Conservation (phyloP, 2,113 vertebrate genomes). For the Zootoca vivipara region DNA sequence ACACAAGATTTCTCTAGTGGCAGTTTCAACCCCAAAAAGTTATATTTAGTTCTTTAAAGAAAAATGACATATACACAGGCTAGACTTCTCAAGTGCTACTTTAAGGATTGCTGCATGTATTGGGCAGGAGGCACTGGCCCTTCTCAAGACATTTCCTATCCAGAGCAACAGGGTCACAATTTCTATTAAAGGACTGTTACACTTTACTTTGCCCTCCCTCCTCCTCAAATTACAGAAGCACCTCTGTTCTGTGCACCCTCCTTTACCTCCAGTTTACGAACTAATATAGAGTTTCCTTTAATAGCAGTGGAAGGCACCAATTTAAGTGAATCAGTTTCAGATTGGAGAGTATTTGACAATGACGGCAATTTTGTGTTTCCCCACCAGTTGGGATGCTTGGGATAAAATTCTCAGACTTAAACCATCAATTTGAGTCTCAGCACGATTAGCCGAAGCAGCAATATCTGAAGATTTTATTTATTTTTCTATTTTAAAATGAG, state of each 20-base stretch:
- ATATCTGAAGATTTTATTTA: not conserved
- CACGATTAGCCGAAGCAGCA: constrained; percentile 5
- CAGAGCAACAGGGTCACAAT: not conserved
- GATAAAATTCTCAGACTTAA: not conserved
- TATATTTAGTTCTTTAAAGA: not conserved
- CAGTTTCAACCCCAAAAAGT: not conserved
- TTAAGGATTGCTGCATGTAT: not conserved
- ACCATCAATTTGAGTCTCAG: not conserved
- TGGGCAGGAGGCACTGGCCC: no score
- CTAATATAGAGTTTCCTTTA: not conserved
- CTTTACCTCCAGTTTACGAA: accelerated
- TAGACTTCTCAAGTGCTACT: not conserved
- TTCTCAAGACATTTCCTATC: not conserved
- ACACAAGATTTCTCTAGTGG: not conserved
- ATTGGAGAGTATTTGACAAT: not conserved
- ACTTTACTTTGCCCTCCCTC: accelerated
- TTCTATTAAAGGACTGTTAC: accelerated
- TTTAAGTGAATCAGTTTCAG: constrained; percentile 17
- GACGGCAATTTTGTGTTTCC: accelerated
- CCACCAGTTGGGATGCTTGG: not conserved
- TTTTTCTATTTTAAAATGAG: not conserved
- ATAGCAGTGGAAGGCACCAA: accelerated
- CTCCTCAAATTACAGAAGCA: not conserved
- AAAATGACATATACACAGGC: not conserved
- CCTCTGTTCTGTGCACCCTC: not conserved